Conservation (phyloP, 2,113 vertebrate genomes). For the Dendrocopos noguchii region DNA sequence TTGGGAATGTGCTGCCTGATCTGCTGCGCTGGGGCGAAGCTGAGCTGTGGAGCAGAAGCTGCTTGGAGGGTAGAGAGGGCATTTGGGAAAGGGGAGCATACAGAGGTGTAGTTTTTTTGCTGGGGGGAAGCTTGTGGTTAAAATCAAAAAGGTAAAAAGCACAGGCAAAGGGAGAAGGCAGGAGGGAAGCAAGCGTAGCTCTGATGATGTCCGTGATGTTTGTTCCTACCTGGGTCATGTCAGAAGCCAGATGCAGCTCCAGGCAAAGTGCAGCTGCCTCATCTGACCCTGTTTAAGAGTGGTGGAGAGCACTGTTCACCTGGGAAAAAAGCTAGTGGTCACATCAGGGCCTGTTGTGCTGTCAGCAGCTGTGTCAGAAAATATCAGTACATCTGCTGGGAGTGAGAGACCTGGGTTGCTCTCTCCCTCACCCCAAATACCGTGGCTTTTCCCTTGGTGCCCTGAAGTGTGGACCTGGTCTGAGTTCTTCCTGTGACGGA, state of each 20-base stretch:
- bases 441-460: not conserved
- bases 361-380: constrained; percentile 14
- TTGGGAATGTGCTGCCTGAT: not conserved
- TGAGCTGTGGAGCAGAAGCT: not conserved
- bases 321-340: constrained; percentile 23
- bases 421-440: not conserved
- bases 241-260: constrained; percentile 47
- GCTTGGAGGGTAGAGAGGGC: not conserved
- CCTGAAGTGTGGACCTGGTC: not conserved
- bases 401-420: not conserved
- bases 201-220: not conserved
- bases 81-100: not conserved
- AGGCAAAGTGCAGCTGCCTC: constrained; percentile 41
- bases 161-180: not conserved
- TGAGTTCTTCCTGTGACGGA: not conserved
- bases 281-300: constrained; percentile 18
- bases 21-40: not conserved
- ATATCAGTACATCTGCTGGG: not conserved
- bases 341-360: constrained; percentile 13
- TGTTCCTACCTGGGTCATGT: constrained; percentile 32
- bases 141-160: not conserved
- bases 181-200: not conserved
- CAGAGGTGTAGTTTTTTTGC: not conserved
- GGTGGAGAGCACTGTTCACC: not conserved
- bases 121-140: not conserved